Evolutionary conservation across 2,113 vertebrate species (phyloP).

Genomic region (Salvelinus alpinus): DNA sequence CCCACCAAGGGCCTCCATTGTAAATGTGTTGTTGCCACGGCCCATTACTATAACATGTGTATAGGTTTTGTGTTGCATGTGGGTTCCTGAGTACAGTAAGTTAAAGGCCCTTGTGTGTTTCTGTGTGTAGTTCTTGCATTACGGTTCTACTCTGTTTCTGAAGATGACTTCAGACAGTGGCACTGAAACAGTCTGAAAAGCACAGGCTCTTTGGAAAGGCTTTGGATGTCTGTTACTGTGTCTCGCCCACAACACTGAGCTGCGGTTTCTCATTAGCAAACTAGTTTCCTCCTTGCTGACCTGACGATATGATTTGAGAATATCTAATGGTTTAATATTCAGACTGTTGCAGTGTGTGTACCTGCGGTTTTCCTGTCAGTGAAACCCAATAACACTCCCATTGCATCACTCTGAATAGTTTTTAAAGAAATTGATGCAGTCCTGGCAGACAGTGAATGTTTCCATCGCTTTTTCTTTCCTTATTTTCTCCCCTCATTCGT

Average conservation of each 20-base stretch:
- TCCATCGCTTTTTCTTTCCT: slow-evolving; percentile 50
- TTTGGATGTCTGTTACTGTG: slow-evolving; percentile 41
- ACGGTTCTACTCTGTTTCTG: too few species aligned
- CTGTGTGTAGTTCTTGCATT: too few species aligned
- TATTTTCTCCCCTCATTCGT: slow-evolving; percentile 35
- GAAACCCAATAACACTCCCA: slow-evolving; percentile 59
- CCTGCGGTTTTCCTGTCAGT: slow-evolving; percentile 61
- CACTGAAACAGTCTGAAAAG: slow-evolving; percentile 39
- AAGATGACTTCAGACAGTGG: slow-evolving; percentile 28
- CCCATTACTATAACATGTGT: not conserved
- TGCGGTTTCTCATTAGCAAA: too few species aligned
- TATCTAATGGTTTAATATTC: too few species aligned
- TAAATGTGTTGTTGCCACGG: not conserved
- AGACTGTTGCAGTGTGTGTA: too few species aligned
- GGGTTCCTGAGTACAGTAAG: too few species aligned
- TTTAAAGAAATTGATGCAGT: slow-evolving; percentile 51
- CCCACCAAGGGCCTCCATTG: not conserved
- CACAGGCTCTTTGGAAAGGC: slow-evolving; percentile 25
- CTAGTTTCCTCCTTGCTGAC: too few species aligned
- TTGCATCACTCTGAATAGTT: slow-evolving; percentile 64
- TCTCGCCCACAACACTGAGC: slow-evolving; percentile 34
- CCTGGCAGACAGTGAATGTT: slow-evolving; percentile 49
- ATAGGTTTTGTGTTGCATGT: not conserved
- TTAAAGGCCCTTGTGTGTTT: too few species aligned
- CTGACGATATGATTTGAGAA: too few species aligned